phyloP scores from a whole-genome alignment of 1,140 invertebrate genomes.

The Popillia japonica region DNA sequence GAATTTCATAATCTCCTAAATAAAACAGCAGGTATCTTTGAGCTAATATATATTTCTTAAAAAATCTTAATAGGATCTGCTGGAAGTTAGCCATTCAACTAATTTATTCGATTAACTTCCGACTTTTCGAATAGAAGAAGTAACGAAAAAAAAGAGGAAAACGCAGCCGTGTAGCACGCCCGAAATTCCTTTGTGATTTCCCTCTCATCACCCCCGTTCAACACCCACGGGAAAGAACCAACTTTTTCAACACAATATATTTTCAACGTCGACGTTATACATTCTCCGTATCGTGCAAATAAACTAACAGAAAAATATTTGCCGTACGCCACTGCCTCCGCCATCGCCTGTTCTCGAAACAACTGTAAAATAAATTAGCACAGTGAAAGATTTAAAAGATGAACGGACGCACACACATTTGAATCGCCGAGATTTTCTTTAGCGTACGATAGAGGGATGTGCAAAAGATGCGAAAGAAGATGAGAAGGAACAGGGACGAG shows the following conservation, averaged over 20 bases:
- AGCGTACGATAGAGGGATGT: not conserved
- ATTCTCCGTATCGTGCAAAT: constrained; percentile 29
- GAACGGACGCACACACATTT: not conserved
- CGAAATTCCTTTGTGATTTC: not conserved
- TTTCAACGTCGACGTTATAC: not conserved
- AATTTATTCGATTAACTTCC: not conserved
- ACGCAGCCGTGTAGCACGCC: not conserved
- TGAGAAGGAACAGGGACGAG: not conserved
- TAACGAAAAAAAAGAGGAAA: not conserved
- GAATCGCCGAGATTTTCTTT: constrained; percentile 14
- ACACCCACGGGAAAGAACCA: not conserved
- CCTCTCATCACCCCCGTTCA: not conserved
- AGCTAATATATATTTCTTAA: too few relatives aligned
- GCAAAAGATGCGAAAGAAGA: not conserved
- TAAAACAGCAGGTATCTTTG: too few relatives aligned
- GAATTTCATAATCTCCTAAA: too few relatives aligned
- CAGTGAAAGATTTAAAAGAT: constrained; percentile 32
- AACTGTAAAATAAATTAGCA: constrained; percentile 28
- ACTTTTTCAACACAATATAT: constrained; percentile 30
- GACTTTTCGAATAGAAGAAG: not conserved
- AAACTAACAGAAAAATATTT: constrained; percentile 31
- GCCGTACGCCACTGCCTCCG: not conserved
- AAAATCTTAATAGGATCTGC: too few relatives aligned
- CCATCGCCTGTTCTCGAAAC: not conserved
- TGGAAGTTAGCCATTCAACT: not conserved